Evolutionary conservation across 2,888 invertebrate genomes (phyloP).

Genomic region (Hydropsyche betteni): DNA sequence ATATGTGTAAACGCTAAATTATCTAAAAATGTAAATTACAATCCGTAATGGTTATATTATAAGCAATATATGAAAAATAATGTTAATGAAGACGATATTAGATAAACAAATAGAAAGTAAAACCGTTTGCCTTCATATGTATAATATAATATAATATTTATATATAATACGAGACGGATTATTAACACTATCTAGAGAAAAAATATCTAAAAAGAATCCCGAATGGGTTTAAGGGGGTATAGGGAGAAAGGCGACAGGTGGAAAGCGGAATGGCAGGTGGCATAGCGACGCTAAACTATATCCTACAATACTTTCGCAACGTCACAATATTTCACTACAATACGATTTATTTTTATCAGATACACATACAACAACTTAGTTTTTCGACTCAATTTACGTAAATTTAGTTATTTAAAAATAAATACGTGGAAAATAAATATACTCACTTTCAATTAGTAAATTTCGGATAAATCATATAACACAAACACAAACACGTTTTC

Average conservation of each 20-base stretch:
- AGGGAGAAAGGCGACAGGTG: conserved; percentile 23
- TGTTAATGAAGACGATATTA: no score
- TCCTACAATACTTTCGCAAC: neutral
- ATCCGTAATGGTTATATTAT: no score
- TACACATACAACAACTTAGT: neutral
- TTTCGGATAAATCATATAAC: neutral
- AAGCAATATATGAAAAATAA: no score
- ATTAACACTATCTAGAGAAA: no score
- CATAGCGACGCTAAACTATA: neutral
- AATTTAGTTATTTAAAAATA: neutral
- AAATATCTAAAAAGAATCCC: neutral
- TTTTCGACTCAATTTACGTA: neutral
- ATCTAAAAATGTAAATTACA: no score
- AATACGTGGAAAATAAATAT: neutral
- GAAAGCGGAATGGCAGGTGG: conserved; percentile 29
- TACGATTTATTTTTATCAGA: conserved; percentile 1
- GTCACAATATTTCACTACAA: neutral
- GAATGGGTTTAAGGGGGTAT: neutral
- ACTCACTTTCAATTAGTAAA: neutral
- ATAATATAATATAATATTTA: no score
- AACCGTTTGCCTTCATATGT: no score
- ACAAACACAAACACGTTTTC: conserved; percentile 7
- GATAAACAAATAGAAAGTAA: no score
- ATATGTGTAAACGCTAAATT: no score
- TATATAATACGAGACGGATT: no score